phyloP scores from a whole-genome alignment of 2,113 vertebrate species.

The Xyliphius kryptos region DNA sequence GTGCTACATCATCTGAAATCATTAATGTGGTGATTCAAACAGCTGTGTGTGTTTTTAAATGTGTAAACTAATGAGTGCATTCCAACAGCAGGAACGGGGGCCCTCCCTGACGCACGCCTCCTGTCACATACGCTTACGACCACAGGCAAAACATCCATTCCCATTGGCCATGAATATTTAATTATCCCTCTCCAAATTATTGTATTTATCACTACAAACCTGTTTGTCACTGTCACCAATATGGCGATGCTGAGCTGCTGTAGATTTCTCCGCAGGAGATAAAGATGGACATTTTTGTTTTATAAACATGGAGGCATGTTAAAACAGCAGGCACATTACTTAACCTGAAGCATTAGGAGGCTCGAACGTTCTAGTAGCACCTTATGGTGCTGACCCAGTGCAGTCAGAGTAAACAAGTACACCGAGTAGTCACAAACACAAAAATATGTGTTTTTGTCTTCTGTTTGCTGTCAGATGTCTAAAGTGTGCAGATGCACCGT shows the following conservation, averaged over 20 bases:
- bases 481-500: constrained; percentile 83
- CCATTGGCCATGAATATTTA: constrained; percentile 59
- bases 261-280: constrained; percentile 31
- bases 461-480: constrained; percentile 65
- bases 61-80: constrained; percentile 67
- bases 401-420: too few relatives aligned
- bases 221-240: constrained; percentile 55
- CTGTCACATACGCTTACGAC: constrained; percentile 38
- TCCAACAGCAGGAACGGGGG: constrained; percentile 24
- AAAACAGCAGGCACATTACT: constrained; percentile 18
- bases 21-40: constrained; percentile 69
- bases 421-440: not conserved
- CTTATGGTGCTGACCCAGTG: constrained; percentile 4
- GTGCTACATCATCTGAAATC: constrained; percentile 59
- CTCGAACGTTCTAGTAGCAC: constrained; percentile 1
- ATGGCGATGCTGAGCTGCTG: constrained; percentile 44
- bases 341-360: constrained; percentile 9
- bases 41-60: constrained; percentile 76
- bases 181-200: constrained; percentile 54
- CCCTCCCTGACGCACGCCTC: constrained; percentile 28
- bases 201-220: constrained; percentile 58
- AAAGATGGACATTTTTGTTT: constrained; percentile 17
- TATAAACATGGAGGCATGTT: constrained; percentile 9
- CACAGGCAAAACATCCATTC: constrained; percentile 51
- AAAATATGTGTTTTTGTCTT: constrained; percentile 6